A percentile compares a stretch with the other conserved stretches of the same genome.
Conservation (phyloP, 2,888 invertebrate species). For the Chrysopilus asiliformis region DNA sequence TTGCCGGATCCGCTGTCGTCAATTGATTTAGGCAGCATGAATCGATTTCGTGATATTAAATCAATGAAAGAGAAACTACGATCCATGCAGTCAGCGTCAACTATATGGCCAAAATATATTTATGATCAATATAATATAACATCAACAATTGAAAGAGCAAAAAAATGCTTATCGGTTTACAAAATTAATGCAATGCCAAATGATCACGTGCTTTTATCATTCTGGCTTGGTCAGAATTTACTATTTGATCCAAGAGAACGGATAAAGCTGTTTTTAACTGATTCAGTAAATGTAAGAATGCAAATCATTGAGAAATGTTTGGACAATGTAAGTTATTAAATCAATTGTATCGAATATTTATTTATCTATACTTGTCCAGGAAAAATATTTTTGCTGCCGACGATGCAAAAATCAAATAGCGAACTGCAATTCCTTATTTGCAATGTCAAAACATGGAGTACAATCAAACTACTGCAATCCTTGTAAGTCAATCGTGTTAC, state of each 20-base stretch:
- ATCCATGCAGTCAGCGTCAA: conserved; percentile 38
- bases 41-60: conserved; percentile 33
- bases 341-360: conserved; percentile 4
- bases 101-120: conserved; percentile 53
- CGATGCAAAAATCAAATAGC: conserved; percentile 45
- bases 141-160: conserved; percentile 34
- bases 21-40: conserved; percentile 37
- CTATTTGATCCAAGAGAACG: conserved; percentile 52
- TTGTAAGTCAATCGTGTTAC: conserved; percentile 26
- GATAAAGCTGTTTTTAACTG: conserved; percentile 47
- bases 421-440: conserved; percentile 55
- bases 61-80: conserved; percentile 28
- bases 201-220: conserved; percentile 58
- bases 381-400: conserved; percentile 44
- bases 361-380: conserved; percentile 25
- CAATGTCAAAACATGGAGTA: conserved; percentile 69
- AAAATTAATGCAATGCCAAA: conserved; percentile 43
- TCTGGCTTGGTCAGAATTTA: conserved; percentile 68
- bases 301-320: conserved; percentile 29
- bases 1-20: conserved; percentile 42
- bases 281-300: conserved; percentile 56
- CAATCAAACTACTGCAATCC: conserved; percentile 72
- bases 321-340: conserved; percentile 20
- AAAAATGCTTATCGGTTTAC: conserved; percentile 26
- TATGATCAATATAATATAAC: conserved; percentile 48